These are phyloP conservation scores for Antechinus stuartii DNA, from an alignment of 2,113 vertebrate species.

Conservation along the genomic window DNA sequence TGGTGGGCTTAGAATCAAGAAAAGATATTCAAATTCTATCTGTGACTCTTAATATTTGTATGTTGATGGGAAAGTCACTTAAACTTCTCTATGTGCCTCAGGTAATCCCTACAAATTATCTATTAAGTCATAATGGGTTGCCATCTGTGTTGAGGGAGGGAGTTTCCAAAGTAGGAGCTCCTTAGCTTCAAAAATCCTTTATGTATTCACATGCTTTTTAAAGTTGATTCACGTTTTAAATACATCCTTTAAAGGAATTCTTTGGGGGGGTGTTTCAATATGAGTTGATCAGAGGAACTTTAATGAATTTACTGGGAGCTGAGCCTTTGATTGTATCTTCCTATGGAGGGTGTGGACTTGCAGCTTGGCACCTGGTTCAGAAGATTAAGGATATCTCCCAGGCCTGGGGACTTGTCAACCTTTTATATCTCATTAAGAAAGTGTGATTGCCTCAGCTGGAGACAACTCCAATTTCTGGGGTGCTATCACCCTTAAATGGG, in stretches of 20 bases:
- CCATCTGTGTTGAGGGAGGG: neutral
- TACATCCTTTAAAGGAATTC: neutral
- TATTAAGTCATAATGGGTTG: neutral
- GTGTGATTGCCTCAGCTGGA: neutral
- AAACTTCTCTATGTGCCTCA: neutral
- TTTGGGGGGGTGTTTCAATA: neutral
- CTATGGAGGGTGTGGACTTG: neutral
- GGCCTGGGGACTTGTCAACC: neutral
- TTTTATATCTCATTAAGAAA: conserved; percentile 2
- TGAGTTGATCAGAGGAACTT: neutral
- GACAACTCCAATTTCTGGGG: neutral
- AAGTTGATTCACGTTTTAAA: neutral
- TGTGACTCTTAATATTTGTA: neutral
- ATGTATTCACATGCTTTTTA: neutral
- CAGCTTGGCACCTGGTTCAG: conserved; percentile 4
- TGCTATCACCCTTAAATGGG: neutral
- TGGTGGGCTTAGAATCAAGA: neutral
- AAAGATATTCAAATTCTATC: neutral
- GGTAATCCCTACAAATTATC: neutral
- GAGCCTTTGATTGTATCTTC: neutral
- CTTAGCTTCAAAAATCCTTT: neutral
- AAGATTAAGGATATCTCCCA: conserved; percentile 1
- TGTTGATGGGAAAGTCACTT: neutral
- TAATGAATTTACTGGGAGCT: neutral
- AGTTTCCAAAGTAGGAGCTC: neutral